Percentiles rank a stretch among this genome's conserved stretches.
These are phyloP conservation scores for Drosophila ohnishii DNA, from an alignment of 1,140 invertebrate genomes.

Conservation along the genomic window DNA sequence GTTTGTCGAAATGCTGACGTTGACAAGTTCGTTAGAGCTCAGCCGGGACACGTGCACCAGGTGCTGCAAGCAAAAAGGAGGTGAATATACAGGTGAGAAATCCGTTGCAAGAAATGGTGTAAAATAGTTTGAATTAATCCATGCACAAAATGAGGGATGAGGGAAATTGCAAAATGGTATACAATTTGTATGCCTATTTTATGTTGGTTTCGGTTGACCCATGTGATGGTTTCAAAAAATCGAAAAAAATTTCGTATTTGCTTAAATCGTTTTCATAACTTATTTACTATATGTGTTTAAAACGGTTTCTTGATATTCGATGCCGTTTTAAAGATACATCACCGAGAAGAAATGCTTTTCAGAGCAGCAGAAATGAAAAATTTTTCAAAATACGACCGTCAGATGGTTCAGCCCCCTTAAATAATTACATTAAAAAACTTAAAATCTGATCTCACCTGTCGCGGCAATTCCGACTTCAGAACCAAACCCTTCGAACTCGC, in stretches of 20 bases:
- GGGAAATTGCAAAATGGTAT: background rate
- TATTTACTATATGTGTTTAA: no score
- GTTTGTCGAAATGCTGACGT: slow-evolving; percentile 87
- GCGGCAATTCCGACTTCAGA: slow-evolving; percentile 11
- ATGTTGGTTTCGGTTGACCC: no score
- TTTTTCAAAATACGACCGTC: no score
- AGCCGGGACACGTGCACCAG: slow-evolving; percentile 86
- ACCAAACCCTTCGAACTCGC: background rate
- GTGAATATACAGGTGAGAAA: slow-evolving; percentile 34
- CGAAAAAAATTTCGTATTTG: no score
- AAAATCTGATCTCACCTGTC: slow-evolving; percentile 27
- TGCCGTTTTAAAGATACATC: no score
- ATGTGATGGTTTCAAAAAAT: no score
- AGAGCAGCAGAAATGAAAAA: no score
- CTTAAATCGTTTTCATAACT: no score
- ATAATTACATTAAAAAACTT: background rate
- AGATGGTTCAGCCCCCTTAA: no score
- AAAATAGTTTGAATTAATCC: background rate
- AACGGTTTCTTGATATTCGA: no score
- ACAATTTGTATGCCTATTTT: background rate
- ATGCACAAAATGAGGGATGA: background rate
- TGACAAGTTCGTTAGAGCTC: slow-evolving; percentile 86
- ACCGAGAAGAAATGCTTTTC: no score
- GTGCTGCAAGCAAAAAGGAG: slow-evolving; percentile 85
- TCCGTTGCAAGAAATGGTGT: slow-evolving; percentile 5